These are phyloP conservation scores for Umimayanthus chanpuru DNA, from an alignment of 92 coral and sea anemone genomes.

Conservation along the genomic window DNA sequence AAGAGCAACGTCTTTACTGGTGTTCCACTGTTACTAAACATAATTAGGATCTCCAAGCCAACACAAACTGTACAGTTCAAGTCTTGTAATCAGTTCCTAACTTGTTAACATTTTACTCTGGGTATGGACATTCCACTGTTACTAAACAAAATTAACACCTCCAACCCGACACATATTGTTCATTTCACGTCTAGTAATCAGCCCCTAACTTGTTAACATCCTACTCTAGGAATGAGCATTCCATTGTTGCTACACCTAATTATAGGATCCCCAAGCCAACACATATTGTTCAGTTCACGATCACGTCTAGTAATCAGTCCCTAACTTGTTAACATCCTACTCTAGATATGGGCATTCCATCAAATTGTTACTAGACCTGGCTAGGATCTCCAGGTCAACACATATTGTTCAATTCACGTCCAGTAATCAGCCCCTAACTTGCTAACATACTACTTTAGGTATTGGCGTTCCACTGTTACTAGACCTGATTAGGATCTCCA, in stretches of 20 bases:
- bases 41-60: constrained; percentile 77
- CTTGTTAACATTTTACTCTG: neutral
- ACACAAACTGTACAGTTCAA: constrained; percentile 79
- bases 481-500: constrained; percentile 74
- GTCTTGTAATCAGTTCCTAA: constrained; percentile 31
- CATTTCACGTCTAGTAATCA: constrained; percentile 70
- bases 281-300: constrained; percentile 76
- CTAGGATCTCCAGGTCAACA: constrained; percentile 73
- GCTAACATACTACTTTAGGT: constrained; percentile 48
- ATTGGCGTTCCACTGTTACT: constrained; percentile 76
- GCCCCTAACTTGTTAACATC: neutral
- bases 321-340: neutral
- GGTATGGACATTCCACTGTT: constrained; percentile 80
- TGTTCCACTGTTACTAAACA: constrained; percentile 71
- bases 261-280: constrained; percentile 56
- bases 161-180: constrained; percentile 73
- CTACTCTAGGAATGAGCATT: constrained; percentile 77
- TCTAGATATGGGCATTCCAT: constrained; percentile 79
- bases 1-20: constrained; percentile 27
- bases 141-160: constrained; percentile 75
- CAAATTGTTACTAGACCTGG: constrained; percentile 76
- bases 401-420: constrained; percentile 74
- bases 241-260: constrained; percentile 29
- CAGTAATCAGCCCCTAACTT: constrained; percentile 49
- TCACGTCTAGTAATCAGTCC: constrained; percentile 67